Evolutionary conservation across 2,113 vertebrate species (phyloP).

Genomic region (Carlito syrichta): DNA sequence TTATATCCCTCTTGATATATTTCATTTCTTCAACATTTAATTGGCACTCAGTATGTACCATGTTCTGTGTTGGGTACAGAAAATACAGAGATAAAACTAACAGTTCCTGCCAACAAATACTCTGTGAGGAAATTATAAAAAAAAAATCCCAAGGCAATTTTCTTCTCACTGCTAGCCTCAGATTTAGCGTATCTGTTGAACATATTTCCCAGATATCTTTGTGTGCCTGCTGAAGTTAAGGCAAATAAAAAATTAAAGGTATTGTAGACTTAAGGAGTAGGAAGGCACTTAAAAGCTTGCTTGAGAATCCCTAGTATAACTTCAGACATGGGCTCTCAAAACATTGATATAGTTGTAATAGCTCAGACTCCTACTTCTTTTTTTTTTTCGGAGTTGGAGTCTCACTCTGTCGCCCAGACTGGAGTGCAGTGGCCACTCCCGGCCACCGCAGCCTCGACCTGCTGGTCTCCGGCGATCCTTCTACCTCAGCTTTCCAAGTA

Average conservation of each 20-base stretch:
- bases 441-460: too few species aligned
- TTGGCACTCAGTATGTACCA: neutral
- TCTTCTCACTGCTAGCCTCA: neutral
- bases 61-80: neutral
- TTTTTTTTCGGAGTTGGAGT: too few species aligned
- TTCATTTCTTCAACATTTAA: neutral
- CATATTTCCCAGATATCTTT: neutral
- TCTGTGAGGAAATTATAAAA: neutral
- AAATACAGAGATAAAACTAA: neutral
- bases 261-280: neutral
- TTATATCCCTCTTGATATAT: neutral
- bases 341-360: neutral
- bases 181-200: neutral
- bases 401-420: too few species aligned
- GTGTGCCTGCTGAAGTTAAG: neutral
- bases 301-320: neutral
- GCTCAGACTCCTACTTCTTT: neutral
- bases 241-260: neutral
- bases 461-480: too few species aligned
- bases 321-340: neutral
- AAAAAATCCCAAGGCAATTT: neutral
- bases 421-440: too few species aligned
- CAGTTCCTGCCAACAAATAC: neutral
- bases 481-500: too few species aligned
- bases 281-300: neutral